Evolutionary conservation across 2,113 vertebrate species (phyloP).

Genomic region (Oncorhynchus tshawytscha): DNA sequence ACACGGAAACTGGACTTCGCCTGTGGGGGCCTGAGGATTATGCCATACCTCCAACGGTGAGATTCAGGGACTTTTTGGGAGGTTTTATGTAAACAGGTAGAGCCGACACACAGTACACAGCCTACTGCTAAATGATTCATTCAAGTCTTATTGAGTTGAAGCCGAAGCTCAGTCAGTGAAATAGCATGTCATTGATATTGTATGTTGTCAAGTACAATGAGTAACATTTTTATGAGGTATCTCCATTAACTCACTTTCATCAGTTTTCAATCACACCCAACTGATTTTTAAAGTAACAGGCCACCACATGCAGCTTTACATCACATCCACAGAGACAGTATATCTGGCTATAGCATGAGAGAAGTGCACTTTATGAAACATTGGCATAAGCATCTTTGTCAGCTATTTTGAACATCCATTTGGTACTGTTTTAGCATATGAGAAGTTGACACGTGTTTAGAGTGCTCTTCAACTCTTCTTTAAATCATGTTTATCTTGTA

Average conservation of each 20-base stretch:
- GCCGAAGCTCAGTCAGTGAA: background rate
- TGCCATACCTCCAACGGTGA: constrained; percentile 89
- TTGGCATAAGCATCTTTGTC: background rate
- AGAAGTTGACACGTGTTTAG: no score
- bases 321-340: no score
- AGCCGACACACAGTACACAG: background rate
- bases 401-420: background rate
- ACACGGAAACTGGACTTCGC: constrained; percentile 77
- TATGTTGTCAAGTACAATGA: no score
- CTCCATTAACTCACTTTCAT: no score
- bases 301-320: no score
- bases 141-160: background rate
- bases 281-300: no score
- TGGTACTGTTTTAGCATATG: no score
- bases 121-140: background rate
- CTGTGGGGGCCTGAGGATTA: constrained; percentile 94
- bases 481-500: no score
- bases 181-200: no score
- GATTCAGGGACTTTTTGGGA: background rate
- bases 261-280: no score
- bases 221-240: no score
- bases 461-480: no score
- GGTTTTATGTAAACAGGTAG: background rate
- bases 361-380: background rate
- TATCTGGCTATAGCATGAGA: background rate